Evolutionary conservation across 2,888 invertebrate species (phyloP).

Genomic region (Pharmacophagus antenor): DNA sequence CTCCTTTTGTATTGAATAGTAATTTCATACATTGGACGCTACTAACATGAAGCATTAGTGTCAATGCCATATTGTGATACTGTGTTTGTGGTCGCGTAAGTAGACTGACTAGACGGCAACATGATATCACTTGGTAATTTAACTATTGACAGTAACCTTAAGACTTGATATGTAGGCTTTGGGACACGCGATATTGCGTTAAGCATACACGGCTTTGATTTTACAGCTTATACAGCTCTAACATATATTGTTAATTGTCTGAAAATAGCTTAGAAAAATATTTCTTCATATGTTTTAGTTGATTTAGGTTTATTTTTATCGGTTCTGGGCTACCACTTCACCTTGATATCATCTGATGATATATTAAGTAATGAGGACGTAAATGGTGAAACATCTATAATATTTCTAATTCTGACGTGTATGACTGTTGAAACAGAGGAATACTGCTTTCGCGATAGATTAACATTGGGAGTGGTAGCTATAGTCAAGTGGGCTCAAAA

Average conservation of each 20-base stretch:
- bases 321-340: too few relatives aligned
- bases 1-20: conserved; percentile 37
- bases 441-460: too few relatives aligned
- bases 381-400: too few relatives aligned
- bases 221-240: conserved; percentile 1
- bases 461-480: too few relatives aligned
- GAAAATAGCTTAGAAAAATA: background rate
- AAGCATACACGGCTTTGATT: conserved; percentile 2
- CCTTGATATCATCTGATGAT: too few relatives aligned
- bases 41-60: conserved; percentile 56
- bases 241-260: background rate
- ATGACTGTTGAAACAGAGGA: too few relatives aligned
- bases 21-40: conserved; percentile 34
- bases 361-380: too few relatives aligned
- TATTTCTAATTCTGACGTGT: too few relatives aligned
- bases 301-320: too few relatives aligned
- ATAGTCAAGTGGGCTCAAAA: too few relatives aligned
- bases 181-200: conserved; percentile 20
- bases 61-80: conserved; percentile 65
- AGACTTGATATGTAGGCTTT: conserved; percentile 37
- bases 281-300: too few relatives aligned
- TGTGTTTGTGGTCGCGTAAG: conserved; percentile 64
- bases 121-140: conserved; percentile 50
- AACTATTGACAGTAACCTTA: conserved; percentile 36
- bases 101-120: conserved; percentile 58